Conservation (phyloP, 2,113 vertebrate genomes). For the Oncorhynchus kisutch region DNA sequence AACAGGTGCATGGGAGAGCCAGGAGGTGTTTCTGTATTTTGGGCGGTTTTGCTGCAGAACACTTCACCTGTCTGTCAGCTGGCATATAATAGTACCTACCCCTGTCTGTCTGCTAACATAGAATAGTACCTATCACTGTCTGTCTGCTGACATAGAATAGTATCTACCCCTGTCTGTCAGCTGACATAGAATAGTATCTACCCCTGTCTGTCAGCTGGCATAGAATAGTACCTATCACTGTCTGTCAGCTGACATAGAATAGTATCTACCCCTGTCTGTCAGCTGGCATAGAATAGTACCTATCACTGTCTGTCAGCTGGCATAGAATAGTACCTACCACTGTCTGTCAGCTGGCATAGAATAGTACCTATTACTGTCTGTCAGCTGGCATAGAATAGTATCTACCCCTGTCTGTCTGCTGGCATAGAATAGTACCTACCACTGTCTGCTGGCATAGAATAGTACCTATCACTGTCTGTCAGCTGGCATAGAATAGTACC, state of each 20-base stretch:
- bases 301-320: background rate
- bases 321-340: background rate
- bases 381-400: background rate
- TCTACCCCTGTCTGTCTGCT: background rate
- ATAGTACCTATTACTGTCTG: background rate
- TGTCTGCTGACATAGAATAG: conserved; percentile 5
- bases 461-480: background rate
- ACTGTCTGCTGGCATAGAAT: background rate
- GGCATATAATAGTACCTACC: background rate
- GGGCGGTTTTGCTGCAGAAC: background rate
- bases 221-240: background rate
- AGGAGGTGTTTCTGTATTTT: background rate
- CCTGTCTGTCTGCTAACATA: conserved; percentile 25
- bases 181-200: background rate
- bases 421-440: background rate
- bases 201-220: conserved; percentile 2
- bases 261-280: background rate
- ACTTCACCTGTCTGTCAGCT: background rate
- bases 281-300: background rate
- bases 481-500: background rate
- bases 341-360: conserved; percentile 7
- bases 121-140: background rate
- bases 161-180: background rate
- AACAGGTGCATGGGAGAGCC: background rate
- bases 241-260: background rate